Base-by-base conservation (phyloP, 2,797 vertebrate species). In the Pseudocheirus occidentalis region DNA sequence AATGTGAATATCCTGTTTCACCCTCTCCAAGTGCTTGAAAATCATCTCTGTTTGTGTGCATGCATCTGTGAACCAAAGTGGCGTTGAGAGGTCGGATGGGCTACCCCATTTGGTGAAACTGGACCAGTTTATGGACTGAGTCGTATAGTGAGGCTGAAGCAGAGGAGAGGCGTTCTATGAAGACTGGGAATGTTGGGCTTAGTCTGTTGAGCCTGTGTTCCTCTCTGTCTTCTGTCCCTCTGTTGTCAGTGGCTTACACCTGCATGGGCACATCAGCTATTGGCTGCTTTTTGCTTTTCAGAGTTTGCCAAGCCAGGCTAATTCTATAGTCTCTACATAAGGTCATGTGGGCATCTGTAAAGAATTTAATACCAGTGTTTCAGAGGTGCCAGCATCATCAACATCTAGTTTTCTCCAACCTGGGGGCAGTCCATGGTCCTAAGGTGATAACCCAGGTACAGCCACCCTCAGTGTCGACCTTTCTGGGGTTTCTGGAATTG, bases 51-150 rank as follows among this genome's bases (percentile, higher is more conserved):
- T 40, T 40, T 73, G 66, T 10, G n/a, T 81, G 24, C 21, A 46
- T 87, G 73, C 40, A 87, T 87, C 40, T 87, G 40, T 87, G 40
- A 40, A 27, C 21, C 73, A 87, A 46, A 46, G 73, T 87, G 40
- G 7, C 3, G 10, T 14, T 12, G 40, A 50, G 73, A 50, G 24
- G 40, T 87, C 40, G 27, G 18, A 28, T 62, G 31, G 12, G 4
- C 1, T 40, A 73, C 18, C n/a, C 18, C 34, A 0, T 73, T 40
- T 55, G 50, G 59, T 73, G 18, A 91, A 46, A 16, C 18, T 73
- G 28, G 94, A 11, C 58, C 56, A 46, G 5, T 0, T 0, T 0
- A 2, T 6, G 0, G 0, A 0, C 62, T 0, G 54, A n/a, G 27
- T 53, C 24, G 3, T 21, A 50, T 28, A 31, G 58, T 31, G 40